Conservation (phyloP, 2,888 invertebrate species). For the Trichopoda pennipes region DNA sequence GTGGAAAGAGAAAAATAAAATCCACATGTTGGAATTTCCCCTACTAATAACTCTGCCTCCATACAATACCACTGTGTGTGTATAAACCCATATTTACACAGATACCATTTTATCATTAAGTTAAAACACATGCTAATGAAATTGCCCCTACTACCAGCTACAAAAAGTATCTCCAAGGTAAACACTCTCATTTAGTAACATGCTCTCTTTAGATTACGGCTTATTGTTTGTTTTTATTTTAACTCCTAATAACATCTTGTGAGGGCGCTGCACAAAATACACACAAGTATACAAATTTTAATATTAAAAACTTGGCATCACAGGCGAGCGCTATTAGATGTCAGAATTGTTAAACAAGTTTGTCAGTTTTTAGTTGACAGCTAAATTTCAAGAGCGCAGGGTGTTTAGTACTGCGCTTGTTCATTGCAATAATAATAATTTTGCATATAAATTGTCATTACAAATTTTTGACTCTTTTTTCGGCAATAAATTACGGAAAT, state of each 20-base stretch:
- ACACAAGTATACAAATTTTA: constrained; percentile 9
- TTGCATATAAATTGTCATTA: constrained; percentile 32
- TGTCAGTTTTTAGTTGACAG: constrained; percentile 73
- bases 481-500: background rate
- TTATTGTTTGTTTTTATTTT: background rate
- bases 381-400: constrained; percentile 71
- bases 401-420: constrained; percentile 69
- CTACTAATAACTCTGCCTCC: no score
- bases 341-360: constrained; percentile 71
- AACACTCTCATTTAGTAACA: background rate
- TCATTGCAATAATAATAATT: constrained; percentile 56
- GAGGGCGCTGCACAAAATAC: constrained; percentile 38
- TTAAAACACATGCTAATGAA: no score
- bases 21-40: no score
- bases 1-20: no score
- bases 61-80: no score
- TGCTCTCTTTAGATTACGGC: background rate
- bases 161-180: background rate
- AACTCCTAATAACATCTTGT: background rate
- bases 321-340: constrained; percentile 45
- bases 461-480: constrained; percentile 44
- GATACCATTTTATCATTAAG: no score
- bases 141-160: no score
- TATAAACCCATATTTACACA: no score
- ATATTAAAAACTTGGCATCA: constrained; percentile 50